Evolutionary conservation across 35 echinoderm and acorn worm species (phyloP).

Genomic region (Heliocidaris tuberculata): DNA sequence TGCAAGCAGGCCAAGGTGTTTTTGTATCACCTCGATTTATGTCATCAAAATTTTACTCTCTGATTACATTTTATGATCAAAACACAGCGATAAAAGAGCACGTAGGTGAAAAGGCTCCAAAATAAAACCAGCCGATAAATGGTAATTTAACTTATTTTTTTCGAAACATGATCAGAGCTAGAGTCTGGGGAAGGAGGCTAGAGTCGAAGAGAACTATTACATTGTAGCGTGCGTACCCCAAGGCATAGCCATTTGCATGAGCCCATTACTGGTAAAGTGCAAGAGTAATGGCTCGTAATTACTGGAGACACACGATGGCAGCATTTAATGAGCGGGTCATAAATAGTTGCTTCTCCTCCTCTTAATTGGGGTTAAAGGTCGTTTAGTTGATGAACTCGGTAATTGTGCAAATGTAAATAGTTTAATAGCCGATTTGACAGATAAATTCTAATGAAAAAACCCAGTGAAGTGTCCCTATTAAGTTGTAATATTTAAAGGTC

Average conservation of each 20-base stretch:
- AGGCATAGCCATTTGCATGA: background rate
- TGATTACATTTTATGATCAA: background rate
- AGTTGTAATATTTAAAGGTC: background rate
- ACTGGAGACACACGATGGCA: background rate
- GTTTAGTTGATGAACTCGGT: background rate
- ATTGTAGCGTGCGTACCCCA: background rate
- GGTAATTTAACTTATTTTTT: background rate
- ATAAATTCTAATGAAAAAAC: background rate
- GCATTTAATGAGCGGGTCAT: background rate
- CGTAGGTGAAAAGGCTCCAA: background rate
- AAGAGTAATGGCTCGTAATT: conserved; percentile 11
- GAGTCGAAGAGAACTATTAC: background rate
- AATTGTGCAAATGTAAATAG: background rate
- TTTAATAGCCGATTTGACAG: background rate
- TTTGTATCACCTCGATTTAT: background rate
- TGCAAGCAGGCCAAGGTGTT: background rate
- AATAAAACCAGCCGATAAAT: background rate
- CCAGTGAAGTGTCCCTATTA: background rate
- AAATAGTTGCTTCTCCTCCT: conserved; percentile 9
- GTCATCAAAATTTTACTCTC: background rate
- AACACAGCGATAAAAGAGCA: too few relatives aligned
- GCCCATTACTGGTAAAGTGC: background rate
- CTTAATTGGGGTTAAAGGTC: background rate
- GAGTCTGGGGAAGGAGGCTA: background rate
- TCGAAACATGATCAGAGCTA: background rate